Conservation (phyloP, 1,140 invertebrate genomes). For the Acromyrmex charruanus region DNA sequence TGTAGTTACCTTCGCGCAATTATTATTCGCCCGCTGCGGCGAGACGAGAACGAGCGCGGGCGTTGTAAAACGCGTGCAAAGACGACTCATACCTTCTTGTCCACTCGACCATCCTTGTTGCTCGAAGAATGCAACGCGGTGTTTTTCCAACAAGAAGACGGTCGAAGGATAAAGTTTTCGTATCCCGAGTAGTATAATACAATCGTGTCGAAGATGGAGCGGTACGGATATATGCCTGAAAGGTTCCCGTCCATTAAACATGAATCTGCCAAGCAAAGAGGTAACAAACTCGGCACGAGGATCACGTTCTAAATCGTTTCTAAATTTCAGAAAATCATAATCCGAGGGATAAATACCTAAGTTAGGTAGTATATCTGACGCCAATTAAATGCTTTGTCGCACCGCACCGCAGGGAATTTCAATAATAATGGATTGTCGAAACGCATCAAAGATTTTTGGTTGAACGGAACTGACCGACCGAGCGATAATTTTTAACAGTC, state of each 20-base stretch:
- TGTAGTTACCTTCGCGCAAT: slow-evolving; percentile 26
- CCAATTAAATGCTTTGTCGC: slow-evolving; percentile 45
- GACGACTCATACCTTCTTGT: not conserved
- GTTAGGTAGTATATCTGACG: slow-evolving; percentile 31
- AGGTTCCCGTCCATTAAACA: slow-evolving; percentile 75
- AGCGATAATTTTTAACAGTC: slow-evolving; percentile 78
- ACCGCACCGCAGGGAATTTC: not conserved
- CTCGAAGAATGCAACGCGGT: not conserved
- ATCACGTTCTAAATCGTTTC: slow-evolving; percentile 4
- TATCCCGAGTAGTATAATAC: slow-evolving; percentile 54
- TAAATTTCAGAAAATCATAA: slow-evolving; percentile 43
- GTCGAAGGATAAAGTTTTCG: slow-evolving; percentile 53
- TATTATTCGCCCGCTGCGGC: slow-evolving; percentile 6
- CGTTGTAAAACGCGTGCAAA: not conserved
- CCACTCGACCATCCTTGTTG: no score
- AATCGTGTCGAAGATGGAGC: slow-evolving; percentile 70
- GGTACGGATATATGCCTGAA: slow-evolving; percentile 64
- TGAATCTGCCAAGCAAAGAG: slow-evolving; percentile 68
- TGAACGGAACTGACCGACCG: not conserved
- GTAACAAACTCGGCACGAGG: slow-evolving; percentile 59
- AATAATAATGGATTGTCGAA: not conserved
- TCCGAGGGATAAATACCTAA: slow-evolving; percentile 41
- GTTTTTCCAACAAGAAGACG: slow-evolving; percentile 30
- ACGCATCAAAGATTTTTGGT: not conserved
- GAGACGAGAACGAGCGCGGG: not conserved